Base-by-base conservation (phyloP, 2,888 invertebrate genomes). In the Panzeria rudis region DNA sequence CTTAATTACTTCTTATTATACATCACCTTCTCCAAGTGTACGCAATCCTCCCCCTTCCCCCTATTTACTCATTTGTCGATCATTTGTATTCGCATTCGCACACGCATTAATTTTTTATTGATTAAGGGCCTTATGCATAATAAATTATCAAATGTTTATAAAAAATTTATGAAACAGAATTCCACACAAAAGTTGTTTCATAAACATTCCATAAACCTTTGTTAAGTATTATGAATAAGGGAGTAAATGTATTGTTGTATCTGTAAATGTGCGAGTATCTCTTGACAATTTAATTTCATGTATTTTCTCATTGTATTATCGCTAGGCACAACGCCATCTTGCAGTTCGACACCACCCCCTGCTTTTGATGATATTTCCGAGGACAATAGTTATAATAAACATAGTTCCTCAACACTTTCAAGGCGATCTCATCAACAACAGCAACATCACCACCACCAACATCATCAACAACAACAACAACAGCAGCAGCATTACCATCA, bases 321-420 rank as follows among this genome's bases (percentile, higher is more conserved):
- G 92, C 92, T 93, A 94, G 94, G 94, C 93, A 93, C 94, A 92
- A 94, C 95, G 90, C 94, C 95, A 90, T 95, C 95, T 90, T 95
- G 95, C 94, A 96, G 96, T 93, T 97, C 97, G 90, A 97, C 97
- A 88, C 97, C 98, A 89, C 97, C 97, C 89, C 97, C 97, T 89
- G 96, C 97, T 88, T 97, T 97, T 93, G 97, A 97, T 92, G 97
- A 98, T 93, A 96, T 96, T 86, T 93, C 92, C 88, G 92, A 92
- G 89, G 92, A 92, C 88, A 85, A 85, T 85, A 92, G 92, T 88
- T 92, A 91, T 86, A 91, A 92, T 86, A 92, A 90, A 89, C 90
- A 91, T 86, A 91, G 92, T 88, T 91, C 90, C 71, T 89, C 90
- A 52, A 90, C 90, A 72, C 89, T 89, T 84, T 89, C 88, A 64